phyloP scores from a whole-genome alignment of 53 echinoderm and acorn worm species.

The Antedon mediterranea region DNA sequence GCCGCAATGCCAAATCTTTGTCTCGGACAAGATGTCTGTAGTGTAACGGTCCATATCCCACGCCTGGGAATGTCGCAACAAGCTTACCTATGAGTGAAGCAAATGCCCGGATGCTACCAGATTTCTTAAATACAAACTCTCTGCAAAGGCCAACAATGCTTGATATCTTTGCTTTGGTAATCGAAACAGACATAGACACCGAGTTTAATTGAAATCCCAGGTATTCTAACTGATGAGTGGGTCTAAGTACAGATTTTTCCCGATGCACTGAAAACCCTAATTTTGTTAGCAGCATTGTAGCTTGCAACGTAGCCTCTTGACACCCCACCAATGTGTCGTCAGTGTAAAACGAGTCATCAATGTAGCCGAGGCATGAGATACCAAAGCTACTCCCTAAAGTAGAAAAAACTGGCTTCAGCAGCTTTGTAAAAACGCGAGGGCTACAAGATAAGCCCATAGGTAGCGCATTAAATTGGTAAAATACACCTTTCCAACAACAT shows the following conservation, averaged over 20 bases:
- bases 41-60: too few relatives aligned
- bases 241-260: not conserved
- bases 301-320: not conserved
- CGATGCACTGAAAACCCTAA: not conserved
- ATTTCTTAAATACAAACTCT: not conserved
- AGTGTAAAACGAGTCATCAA: not conserved
- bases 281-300: not conserved
- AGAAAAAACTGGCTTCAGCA: conserved; percentile 16
- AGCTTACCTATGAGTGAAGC: too few relatives aligned
- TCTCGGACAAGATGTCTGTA: not conserved
- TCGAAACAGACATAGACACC: not conserved
- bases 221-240: not conserved
- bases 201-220: not conserved
- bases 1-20: too few relatives aligned
- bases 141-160: not conserved
- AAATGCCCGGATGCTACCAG: too few relatives aligned
- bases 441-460: conserved; percentile 27
- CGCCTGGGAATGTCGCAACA: too few relatives aligned
- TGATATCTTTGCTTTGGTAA: not conserved
- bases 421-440: conserved; percentile 28
- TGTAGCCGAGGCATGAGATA: not conserved
- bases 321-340: not conserved
- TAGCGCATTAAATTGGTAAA: conserved; percentile 23
- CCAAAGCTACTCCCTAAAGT: not conserved
- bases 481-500: conserved; percentile 22